Percentiles rank a stretch among this genome's conserved stretches.
phyloP scores from a whole-genome alignment of 2,113 vertebrate species.

The Cacatua alba region DNA sequence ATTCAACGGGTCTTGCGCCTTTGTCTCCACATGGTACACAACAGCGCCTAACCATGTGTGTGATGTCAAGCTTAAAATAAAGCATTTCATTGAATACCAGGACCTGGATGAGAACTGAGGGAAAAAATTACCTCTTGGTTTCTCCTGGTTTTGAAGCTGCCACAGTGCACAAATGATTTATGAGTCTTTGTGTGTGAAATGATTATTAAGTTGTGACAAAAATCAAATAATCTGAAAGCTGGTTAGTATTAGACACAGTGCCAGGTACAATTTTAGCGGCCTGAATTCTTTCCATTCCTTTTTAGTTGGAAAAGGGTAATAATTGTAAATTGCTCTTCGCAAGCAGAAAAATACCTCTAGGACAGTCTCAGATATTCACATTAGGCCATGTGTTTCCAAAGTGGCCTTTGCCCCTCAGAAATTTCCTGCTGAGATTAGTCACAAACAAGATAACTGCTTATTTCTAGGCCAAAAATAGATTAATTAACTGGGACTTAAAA shows the following conservation, averaged over 20 bases:
- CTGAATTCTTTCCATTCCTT: background rate
- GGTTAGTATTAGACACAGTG: background rate
- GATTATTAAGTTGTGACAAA: background rate
- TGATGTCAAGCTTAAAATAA: background rate
- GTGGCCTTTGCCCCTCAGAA: background rate
- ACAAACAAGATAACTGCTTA: slow-evolving; percentile 25
- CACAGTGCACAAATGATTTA: background rate
- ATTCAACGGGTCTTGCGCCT: background rate
- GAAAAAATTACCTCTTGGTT: background rate
- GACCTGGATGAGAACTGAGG: background rate
- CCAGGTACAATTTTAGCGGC: background rate
- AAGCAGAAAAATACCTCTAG: background rate
- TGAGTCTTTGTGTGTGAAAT: background rate
- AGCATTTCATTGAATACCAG: background rate
- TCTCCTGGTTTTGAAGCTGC: background rate
- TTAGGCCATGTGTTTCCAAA: background rate
- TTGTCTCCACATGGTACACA: background rate
- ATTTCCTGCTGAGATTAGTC: background rate
- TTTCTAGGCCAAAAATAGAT: background rate
- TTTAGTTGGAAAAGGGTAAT: background rate
- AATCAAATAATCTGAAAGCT: background rate
- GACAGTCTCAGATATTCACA: background rate
- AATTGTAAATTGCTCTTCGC: background rate
- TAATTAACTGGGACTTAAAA: background rate
- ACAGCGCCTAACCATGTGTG: background rate